phyloP scores from a whole-genome alignment of 1,140 invertebrate species.

The Batillaria attramentaria region DNA sequence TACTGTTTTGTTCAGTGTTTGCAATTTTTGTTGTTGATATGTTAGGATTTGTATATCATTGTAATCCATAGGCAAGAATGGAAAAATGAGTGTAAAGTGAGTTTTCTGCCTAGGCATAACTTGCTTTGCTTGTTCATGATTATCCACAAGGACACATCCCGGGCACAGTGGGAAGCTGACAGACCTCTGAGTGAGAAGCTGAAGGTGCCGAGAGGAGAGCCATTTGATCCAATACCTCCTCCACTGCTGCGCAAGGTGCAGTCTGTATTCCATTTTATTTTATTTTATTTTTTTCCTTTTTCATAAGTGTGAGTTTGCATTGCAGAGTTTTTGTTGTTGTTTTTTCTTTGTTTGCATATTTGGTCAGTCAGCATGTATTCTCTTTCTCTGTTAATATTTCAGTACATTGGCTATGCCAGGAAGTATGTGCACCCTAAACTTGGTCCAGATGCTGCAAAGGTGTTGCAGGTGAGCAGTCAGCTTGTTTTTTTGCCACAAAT shows the following conservation, averaged over 20 bases:
- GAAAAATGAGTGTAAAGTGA: not conserved
- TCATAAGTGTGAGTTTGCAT: not conserved
- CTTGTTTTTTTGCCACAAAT: not conserved
- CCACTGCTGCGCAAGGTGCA: constrained; percentile 77
- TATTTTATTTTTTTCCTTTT: not conserved
- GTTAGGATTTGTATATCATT: not conserved
- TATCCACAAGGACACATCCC: constrained; percentile 49
- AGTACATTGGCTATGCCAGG: constrained; percentile 93
- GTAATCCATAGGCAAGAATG: not conserved
- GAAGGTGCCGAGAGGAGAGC: constrained; percentile 76
- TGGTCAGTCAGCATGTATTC: not conserved
- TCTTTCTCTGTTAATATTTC: constrained; percentile 40
- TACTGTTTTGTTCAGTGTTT: not conserved
- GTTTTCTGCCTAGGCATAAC: not conserved
- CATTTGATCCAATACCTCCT: constrained; percentile 81
- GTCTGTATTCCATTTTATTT: not conserved
- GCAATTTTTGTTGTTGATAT: not conserved
- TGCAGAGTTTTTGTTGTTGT: not conserved
- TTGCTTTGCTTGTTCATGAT: not conserved
- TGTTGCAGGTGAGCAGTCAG: constrained; percentile 74
- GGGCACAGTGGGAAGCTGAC: constrained; percentile 60
- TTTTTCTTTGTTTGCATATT: not conserved
- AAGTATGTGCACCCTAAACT: constrained; percentile 90
- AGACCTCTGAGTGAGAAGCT: constrained; percentile 77
- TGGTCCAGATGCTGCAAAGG: constrained; percentile 78